phyloP scores from a whole-genome alignment of 1,140 invertebrate species.

The Calephelis virginiensis region DNA sequence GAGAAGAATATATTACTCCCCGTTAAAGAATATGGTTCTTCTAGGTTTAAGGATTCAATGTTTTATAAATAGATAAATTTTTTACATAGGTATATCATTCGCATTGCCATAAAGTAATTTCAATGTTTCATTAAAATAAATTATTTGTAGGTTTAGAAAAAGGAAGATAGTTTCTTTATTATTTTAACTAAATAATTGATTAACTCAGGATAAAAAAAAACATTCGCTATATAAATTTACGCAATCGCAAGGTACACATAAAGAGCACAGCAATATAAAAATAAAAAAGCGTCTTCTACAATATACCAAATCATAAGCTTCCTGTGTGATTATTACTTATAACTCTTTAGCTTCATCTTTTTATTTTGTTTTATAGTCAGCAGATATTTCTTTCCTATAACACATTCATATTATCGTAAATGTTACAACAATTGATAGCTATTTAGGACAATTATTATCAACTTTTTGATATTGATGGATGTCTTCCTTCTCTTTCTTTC shows the following conservation, averaged over 20 bases:
- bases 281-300: background rate
- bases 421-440: background rate
- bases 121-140: too few relatives aligned
- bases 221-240: slow-evolving; percentile 19
- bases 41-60: too few relatives aligned
- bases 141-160: too few relatives aligned
- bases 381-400: background rate
- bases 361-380: background rate
- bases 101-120: too few relatives aligned
- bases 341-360: background rate
- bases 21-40: too few relatives aligned
- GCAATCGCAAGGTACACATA: slow-evolving; percentile 22
- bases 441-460: slow-evolving; percentile 34
- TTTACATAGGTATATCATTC: too few relatives aligned
- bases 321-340: background rate
- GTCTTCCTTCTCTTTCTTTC: slow-evolving; percentile 43
- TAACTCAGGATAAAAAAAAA: background rate
- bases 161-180: too few relatives aligned
- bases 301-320: background rate
- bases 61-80: too few relatives aligned
- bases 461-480: slow-evolving; percentile 43
- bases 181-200: too few relatives aligned
- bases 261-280: slow-evolving; percentile 18
- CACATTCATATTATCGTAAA: background rate
- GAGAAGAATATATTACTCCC: too few relatives aligned